Percentiles rank a stretch among this genome's conserved stretches.
These are phyloP conservation scores for Ardeotis arabs DNA, from an alignment of 2,113 vertebrate genomes.

Conservation along the genomic window DNA sequence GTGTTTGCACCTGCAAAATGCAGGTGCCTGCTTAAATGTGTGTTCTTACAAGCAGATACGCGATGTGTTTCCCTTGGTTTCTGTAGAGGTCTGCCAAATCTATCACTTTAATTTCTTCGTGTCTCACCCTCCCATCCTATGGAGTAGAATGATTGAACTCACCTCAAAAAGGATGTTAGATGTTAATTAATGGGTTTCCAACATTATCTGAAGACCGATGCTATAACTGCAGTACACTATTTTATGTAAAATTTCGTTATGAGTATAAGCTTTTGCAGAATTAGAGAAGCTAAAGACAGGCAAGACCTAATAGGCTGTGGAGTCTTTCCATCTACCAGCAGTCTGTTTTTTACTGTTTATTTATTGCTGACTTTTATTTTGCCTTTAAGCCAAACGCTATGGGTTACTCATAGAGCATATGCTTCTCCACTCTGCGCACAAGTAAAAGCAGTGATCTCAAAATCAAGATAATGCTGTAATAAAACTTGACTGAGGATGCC, in stretches of 20 bases:
- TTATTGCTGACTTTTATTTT: conserved; percentile 77
- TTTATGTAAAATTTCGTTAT: neutral
- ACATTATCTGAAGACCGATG: neutral
- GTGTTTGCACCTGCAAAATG: conserved; percentile 25
- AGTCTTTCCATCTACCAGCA: conserved; percentile 30
- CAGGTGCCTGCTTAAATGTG: neutral
- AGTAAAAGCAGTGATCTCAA: conserved; percentile 67
- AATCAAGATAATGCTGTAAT: conserved; percentile 50
- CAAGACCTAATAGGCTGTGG: neutral
- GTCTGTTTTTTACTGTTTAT: conserved; percentile 71
- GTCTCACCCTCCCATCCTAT: neutral
- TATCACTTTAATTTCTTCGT: neutral
- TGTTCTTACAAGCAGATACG: neutral
- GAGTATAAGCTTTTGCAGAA: neutral
- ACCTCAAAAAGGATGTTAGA: neutral
- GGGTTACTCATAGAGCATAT: conserved; percentile 80
- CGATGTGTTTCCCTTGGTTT: neutral
- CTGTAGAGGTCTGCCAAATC: neutral
- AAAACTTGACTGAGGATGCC: conserved; percentile 39
- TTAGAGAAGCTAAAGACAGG: neutral
- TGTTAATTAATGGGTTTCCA: neutral
- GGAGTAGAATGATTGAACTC: neutral
- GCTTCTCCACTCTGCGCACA: conserved; percentile 70
- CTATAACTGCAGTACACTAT: neutral
- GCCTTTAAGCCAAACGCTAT: conserved; percentile 81